phyloP scores from a whole-genome alignment of 1,140 invertebrate species.

The Laodelphax striatellus region DNA sequence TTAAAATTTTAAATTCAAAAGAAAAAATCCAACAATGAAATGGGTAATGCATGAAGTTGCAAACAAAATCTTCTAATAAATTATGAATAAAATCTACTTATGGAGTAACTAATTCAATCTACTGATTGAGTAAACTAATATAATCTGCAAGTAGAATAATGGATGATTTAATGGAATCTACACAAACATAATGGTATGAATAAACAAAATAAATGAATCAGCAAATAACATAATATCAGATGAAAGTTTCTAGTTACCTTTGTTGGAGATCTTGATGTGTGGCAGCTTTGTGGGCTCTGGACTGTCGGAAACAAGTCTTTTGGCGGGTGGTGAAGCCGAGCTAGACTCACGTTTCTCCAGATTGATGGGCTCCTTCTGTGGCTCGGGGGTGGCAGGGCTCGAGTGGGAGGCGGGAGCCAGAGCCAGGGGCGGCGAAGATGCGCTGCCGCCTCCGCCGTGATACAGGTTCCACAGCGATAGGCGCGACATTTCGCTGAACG shows the following conservation, averaged over 20 bases:
- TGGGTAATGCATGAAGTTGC: too few relatives aligned
- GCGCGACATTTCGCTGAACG: conserved; percentile 53
- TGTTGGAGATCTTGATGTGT: conserved; percentile 79
- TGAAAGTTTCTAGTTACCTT: conserved; percentile 42
- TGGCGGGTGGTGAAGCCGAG: conserved; percentile 32
- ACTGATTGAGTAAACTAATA: too few relatives aligned
- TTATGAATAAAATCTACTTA: too few relatives aligned
- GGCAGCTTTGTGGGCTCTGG: conserved; percentile 35
- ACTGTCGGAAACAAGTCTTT: conserved; percentile 40
- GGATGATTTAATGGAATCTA: too few relatives aligned
- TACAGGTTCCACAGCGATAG: conserved; percentile 73
- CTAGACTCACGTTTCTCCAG: conserved; percentile 31
- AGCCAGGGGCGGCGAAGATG: conserved; percentile 17
- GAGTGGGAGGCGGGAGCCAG: conserved; percentile 13
- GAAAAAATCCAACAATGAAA: too few relatives aligned
- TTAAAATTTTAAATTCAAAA: too few relatives aligned
- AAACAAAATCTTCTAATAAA: too few relatives aligned
- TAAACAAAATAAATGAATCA: too few relatives aligned
- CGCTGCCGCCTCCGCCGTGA: conserved; percentile 31
- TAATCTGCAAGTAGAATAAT: too few relatives aligned
- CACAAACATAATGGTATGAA: too few relatives aligned
- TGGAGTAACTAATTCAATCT: too few relatives aligned
- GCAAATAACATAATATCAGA: too few relatives aligned
- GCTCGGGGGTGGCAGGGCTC: conserved; percentile 30
- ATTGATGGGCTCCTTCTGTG: conserved; percentile 48